A percentile compares a stretch with the other conserved stretches of the same genome.
Conservation (phyloP, 2,113 vertebrate species). For the Erythrolamprus reginae region DNA sequence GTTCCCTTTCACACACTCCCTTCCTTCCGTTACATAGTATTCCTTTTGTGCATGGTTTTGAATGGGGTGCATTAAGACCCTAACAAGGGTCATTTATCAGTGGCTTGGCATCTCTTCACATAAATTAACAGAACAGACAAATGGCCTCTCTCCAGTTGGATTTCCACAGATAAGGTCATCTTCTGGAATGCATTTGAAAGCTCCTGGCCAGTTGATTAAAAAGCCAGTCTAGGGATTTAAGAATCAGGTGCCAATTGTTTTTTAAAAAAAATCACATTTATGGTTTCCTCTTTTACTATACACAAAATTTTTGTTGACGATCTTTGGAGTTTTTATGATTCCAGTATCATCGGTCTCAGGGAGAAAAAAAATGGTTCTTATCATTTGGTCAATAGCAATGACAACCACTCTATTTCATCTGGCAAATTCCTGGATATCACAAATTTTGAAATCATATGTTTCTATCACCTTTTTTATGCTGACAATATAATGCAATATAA, state of each 20-base stretch:
- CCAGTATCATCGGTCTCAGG: neutral
- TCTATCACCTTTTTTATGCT: neutral
- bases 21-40: conserved; percentile 18
- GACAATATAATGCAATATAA: neutral
- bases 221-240: neutral
- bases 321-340: neutral
- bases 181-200: neutral
- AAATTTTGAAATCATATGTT: neutral
- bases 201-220: neutral
- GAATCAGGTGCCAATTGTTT: neutral
- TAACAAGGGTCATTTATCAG: neutral
- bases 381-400: neutral
- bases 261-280: neutral
- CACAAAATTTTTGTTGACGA: neutral
- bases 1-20: neutral
- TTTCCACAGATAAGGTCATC: neutral
- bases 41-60: conserved; percentile 11
- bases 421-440: neutral
- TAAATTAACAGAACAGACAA: neutral
- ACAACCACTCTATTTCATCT: too few species aligned
- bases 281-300: neutral
- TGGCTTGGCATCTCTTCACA: neutral
- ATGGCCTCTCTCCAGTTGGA: neutral
- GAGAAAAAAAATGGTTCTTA: neutral
- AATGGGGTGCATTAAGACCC: conserved; percentile 10